Percentiles rank a stretch among this genome's conserved stretches.
Conservation (phyloP, 2,888 invertebrate genomes). For the Coelopa pilipes region DNA sequence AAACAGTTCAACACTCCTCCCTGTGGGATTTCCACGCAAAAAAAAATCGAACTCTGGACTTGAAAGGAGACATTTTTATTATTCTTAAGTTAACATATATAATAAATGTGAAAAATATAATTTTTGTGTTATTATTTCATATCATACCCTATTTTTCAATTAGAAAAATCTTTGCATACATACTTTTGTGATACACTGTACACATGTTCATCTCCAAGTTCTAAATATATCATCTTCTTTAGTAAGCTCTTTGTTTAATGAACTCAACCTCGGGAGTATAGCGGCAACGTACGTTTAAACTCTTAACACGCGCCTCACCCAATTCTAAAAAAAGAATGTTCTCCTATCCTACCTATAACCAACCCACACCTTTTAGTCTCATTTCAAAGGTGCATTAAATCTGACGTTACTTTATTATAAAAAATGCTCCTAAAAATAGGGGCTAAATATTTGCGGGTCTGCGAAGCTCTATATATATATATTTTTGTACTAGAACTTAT, state of each 20-base stretch:
- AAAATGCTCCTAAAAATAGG: slow-evolving; percentile 12
- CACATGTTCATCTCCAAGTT: background rate
- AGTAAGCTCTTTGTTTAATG: background rate
- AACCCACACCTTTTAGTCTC: slow-evolving; percentile 9
- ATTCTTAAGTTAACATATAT: too few relatives aligned
- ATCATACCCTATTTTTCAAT: too few relatives aligned
- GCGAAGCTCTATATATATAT: background rate
- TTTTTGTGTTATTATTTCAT: too few relatives aligned
- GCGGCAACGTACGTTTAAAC: background rate
- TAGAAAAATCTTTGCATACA: too few relatives aligned
- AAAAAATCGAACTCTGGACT: too few relatives aligned
- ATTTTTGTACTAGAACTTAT: background rate
- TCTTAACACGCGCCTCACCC: background rate
- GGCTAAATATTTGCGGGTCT: background rate
- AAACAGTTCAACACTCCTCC: too few relatives aligned
- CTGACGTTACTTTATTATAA: slow-evolving; percentile 2
- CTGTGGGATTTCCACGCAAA: too few relatives aligned
- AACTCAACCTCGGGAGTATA: background rate
- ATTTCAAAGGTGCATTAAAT: background rate
- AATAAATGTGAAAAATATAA: too few relatives aligned
- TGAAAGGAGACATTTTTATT: too few relatives aligned
- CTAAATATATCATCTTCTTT: background rate
- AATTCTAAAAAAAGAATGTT: too few relatives aligned
- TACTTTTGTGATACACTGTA: too few relatives aligned
- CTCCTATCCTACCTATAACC: background rate